Base-by-base conservation (phyloP, 2,888 invertebrate species). In the Thysanoteuthis rhombus region DNA sequence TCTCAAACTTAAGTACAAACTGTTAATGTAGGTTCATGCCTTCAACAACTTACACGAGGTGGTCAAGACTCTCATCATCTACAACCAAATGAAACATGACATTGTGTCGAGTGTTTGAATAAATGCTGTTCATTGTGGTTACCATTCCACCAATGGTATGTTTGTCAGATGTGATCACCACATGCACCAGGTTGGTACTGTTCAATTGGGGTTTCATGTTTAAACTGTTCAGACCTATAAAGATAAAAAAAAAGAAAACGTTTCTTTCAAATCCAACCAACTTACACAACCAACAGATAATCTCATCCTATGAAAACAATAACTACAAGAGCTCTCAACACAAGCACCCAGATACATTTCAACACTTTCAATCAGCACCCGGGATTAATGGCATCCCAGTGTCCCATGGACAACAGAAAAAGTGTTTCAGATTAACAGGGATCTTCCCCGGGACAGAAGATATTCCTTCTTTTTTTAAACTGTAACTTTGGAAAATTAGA, bases 71-170 rank as follows among this genome's bases (percentile, higher is more conserved):
- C 4, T 94, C 94, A 89, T 94, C 93, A 94, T 95, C 95, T 8
- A 96, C 95, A 36, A 97, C 95, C 4, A 97, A 95, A 94, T 97
- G 96, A 94, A 96, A 97, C 94, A 95, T 95, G 92, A 97, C 96
- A 12, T 94, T 94, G 28, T 95, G 95, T 92, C 95, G 95, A 28
- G 96, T 96, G 94, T 97, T 96, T 92, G 95, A 94, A 90, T 96
- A 94, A 42, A 97, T 96, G 94, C 97, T 97, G 95, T 97, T 97
- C 36, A 97, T 96, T 1, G 96, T 95, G 12, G 97, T 96, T 6
- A 97, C 95, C 95, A 96, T 96, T 19, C 97, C 97, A 93, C 96
- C 96, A 19, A 97, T 91, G 0, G 96, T 96, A 75, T 96, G 95
- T 89, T 95, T 94, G 93, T 96, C 96, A 0, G 96, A 96, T 16